phyloP scores from a whole-genome alignment of 2,797 vertebrate species.

The Karalla daura region DNA sequence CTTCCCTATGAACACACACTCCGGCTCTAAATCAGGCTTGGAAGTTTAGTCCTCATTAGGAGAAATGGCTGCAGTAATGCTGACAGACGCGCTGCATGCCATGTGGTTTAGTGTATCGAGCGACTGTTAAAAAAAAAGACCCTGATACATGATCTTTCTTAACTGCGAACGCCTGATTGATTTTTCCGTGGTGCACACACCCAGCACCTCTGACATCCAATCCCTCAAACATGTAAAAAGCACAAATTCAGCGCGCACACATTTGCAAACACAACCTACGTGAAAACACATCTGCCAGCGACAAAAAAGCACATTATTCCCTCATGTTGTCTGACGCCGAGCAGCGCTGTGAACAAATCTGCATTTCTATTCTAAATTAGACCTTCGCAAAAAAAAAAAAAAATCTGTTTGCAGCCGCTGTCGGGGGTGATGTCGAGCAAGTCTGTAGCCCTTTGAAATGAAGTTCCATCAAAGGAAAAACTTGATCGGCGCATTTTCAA shows the following conservation, averaged over 20 bases:
- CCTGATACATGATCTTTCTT: not conserved
- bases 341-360: not conserved
- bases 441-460: conserved; percentile 17
- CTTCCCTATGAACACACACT: not conserved
- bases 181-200: too few relatives aligned
- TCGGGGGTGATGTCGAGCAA: not conserved
- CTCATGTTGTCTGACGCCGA: not conserved
- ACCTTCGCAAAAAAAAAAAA: not conserved
- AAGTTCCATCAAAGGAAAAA: conserved; percentile 14
- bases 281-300: not conserved
- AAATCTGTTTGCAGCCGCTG: not conserved
- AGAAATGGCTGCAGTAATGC: not conserved
- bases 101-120: not conserved
- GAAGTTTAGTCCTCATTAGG: not conserved
- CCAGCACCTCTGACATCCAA: not conserved
- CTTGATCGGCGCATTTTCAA: conserved; percentile 22
- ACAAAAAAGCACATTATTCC: not conserved
- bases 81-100: not conserved
- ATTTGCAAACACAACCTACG: not conserved
- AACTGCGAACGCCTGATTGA: not conserved
- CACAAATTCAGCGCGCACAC: not conserved
- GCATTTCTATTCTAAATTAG: not conserved
- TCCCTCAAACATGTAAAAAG: too few relatives aligned
- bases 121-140: not conserved
- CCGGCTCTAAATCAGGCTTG: conserved; percentile 10